Evolutionary conservation across 2,797 vertebrate species (phyloP), one percentile per base, ranked within the genome.

Genomic region (Florisuga fusca): DNA sequence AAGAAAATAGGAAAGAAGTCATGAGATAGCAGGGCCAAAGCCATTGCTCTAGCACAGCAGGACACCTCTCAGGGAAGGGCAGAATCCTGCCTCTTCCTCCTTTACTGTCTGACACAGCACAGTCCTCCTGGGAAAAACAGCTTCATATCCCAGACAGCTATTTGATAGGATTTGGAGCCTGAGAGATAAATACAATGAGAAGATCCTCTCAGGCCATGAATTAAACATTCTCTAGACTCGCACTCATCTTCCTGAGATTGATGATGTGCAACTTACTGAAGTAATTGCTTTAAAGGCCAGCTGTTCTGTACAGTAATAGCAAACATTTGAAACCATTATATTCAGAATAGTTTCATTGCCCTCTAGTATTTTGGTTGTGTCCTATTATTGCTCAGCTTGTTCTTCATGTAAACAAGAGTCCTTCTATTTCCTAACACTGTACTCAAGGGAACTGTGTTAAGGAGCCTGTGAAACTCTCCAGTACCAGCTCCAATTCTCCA

Each of bases 71-170:
- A 81, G 93, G 26, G 45, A 85, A 53, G 78, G 83, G 29, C 53
- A 82, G 36, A 36, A 36, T 69, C 95, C 74, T 96, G 98, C 98
- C 98, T 98, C 87, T 36, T 98, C 93, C 43, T 96, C 91, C 93
- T 95, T 96, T 94, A 96, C 89, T 6, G 84, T 62, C 79, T 79
- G 94, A 58, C 84, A 95, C 95, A 97, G 91, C 98, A 97, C 58
- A 98, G 89, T 26, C 97, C 98, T 69, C 98, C 97, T 77, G 97
- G 97, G 84, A 98, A 98, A 93, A 98, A 84, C 83, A 93, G 78
- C 92, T 97, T 98, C 75, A 97, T 89, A 89, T 98, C 97, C 92
- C 51, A 69, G 34, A 97, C 85, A 46, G 98, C 98, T 82, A 86
- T 87, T 33, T 93, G 74, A 89, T 98, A 97, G 71, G 97, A 98